A percentile compares a stretch with the other conserved stretches of the same genome.
phyloP scores from a whole-genome alignment of 2,113 vertebrate species.

The Grantiella picta region DNA sequence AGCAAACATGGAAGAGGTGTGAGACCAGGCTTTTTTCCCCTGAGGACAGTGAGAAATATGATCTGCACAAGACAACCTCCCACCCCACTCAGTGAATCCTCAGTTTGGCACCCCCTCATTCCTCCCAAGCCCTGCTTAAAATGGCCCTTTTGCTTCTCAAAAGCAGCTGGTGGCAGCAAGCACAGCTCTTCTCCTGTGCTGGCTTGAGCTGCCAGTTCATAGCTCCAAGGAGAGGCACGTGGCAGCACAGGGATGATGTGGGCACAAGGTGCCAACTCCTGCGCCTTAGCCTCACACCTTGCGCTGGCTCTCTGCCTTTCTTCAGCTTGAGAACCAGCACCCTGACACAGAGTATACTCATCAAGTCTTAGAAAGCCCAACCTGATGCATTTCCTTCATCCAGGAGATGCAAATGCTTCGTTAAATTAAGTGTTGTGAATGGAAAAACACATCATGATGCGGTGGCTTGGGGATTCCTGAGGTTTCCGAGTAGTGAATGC shows the following conservation, averaged over 20 bases:
- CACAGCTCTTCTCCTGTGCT: not conserved
- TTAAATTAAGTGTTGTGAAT: not conserved
- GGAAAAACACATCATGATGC: not conserved
- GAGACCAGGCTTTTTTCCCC: not conserved
- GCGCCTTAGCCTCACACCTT: accelerated
- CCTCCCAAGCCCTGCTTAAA: not conserved
- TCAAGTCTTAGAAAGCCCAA: not conserved
- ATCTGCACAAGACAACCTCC: not conserved
- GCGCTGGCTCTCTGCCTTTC: not conserved
- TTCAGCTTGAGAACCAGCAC: not conserved
- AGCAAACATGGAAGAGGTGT: not conserved
- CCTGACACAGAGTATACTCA: not conserved
- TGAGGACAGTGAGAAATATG: not conserved
- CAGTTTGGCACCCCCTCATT: not conserved
- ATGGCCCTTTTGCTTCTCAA: not conserved
- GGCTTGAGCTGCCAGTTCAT: not conserved
- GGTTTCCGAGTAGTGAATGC: not conserved
- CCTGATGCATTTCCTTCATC: not conserved
- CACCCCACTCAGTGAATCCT: not conserved
- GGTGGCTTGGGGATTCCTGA: not conserved
- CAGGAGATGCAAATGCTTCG: not conserved
- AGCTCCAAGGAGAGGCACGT: not conserved
- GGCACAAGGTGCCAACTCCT: not conserved
- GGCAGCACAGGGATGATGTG: not conserved
- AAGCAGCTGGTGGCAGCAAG: not conserved